Conservation (phyloP, 2,113 vertebrate species). For the Jaculus jaculus region DNA sequence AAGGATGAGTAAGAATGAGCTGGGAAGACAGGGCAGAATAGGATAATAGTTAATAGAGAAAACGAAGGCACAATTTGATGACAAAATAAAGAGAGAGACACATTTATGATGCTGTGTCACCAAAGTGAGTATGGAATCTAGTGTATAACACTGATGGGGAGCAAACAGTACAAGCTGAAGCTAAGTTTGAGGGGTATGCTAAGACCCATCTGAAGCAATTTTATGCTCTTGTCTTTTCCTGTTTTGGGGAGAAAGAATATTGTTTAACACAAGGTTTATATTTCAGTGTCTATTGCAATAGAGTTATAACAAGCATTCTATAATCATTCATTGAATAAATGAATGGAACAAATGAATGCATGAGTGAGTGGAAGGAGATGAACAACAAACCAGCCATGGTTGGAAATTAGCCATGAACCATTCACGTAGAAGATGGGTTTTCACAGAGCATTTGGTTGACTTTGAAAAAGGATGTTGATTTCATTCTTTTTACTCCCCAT, state of each 20-base stretch:
- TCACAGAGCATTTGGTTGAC: conserved; percentile 39
- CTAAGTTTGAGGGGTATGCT: neutral
- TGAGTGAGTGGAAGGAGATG: neutral
- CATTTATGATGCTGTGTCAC: neutral
- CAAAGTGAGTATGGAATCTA: neutral
- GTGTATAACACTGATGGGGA: too few relatives aligned
- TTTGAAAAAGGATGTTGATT: conserved; percentile 68
- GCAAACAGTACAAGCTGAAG: neutral
- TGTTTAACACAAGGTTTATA: neutral
- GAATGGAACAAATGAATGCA: neutral
- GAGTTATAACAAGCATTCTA: neutral
- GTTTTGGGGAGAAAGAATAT: neutral
- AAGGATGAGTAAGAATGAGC: neutral
- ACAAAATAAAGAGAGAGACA: neutral
- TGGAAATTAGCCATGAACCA: neutral
- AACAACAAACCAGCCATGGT: neutral
- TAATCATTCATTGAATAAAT: neutral
- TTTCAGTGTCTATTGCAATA: neutral
- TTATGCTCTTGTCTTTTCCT: neutral
- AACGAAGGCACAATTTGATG: neutral
- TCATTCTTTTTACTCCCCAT: conserved; percentile 63
- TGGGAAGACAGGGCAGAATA: neutral
- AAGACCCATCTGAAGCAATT: neutral
- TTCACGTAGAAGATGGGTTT: neutral
- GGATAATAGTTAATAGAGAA: neutral